Conservation (phyloP, 2,113 vertebrate species). For the Sphyrna mokarran region DNA sequence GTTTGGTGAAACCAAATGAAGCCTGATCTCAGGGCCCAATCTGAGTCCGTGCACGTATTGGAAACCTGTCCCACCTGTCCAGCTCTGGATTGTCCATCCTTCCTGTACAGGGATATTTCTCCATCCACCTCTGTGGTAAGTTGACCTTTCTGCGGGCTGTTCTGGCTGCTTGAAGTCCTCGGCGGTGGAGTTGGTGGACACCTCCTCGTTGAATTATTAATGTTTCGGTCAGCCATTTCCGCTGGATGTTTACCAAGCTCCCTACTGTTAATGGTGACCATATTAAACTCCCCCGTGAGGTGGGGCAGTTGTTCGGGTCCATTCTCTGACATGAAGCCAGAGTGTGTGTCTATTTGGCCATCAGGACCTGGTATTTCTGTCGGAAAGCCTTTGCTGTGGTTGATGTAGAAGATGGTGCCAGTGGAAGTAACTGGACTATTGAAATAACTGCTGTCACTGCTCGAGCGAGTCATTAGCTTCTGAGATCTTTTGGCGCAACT, state of each 20-base stretch:
- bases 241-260: neutral
- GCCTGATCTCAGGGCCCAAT: neutral
- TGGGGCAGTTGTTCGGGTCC: too few relatives aligned
- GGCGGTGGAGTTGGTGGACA: neutral
- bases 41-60: neutral
- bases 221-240: neutral
- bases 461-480: constrained; percentile 78
- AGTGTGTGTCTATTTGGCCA: constrained; percentile 49
- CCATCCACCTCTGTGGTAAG: too few relatives aligned
- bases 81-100: neutral
- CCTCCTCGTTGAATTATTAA: neutral
- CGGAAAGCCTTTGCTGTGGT: constrained; percentile 1
- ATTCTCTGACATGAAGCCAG: neutral
- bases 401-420: neutral
- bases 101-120: neutral
- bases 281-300: neutral
- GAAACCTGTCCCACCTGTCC: neutral
- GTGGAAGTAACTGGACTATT: constrained; percentile 45
- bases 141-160: neutral
- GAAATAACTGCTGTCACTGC: constrained; percentile 73
- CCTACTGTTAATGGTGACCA: neutral
- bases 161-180: neutral
- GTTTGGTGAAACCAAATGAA: neutral
- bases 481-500: constrained; percentile 50
- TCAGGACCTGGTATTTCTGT: constrained; percentile 42